Conservation (phyloP, 2,888 invertebrate species). For the Escarpia spicata region DNA sequence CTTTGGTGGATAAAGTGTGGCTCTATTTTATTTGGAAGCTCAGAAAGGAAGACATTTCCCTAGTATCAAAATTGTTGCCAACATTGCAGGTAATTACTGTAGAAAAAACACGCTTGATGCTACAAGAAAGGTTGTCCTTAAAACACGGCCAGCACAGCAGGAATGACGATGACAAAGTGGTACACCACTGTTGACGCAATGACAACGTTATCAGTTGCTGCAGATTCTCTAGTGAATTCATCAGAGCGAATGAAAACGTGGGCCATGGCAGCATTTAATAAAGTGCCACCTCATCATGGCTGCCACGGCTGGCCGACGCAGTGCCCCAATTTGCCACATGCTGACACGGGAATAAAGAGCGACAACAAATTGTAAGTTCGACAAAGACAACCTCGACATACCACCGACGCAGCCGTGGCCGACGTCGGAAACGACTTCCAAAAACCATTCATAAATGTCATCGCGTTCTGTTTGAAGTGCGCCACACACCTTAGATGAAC, state of each 20-base stretch:
- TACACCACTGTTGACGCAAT: neutral
- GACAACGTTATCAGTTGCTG: neutral
- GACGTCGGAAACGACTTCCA: neutral
- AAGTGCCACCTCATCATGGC: neutral
- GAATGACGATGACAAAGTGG: neutral
- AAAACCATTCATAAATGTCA: slow-evolving; percentile 16
- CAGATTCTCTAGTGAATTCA: slow-evolving; percentile 3
- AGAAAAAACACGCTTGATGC: neutral
- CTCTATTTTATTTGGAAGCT: too few species aligned
- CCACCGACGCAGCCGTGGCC: neutral
- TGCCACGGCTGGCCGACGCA: neutral
- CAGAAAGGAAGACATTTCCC: too few species aligned
- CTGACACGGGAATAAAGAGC: neutral
- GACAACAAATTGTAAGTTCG: neutral
- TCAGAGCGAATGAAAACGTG: neutral
- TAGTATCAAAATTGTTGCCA: too few species aligned
- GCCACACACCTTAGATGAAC: slow-evolving; percentile 2
- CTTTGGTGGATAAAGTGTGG: too few species aligned
- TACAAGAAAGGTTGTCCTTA: neutral
- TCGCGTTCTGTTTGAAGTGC: slow-evolving; percentile 5
- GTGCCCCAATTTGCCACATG: neutral
- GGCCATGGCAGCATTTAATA: neutral
- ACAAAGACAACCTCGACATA: neutral
- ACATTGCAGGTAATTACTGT: too few species aligned
- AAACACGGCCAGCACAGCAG: neutral